phyloP scores from a whole-genome alignment of 2,797 vertebrate genomes.

The Aeoliscus strigatus region DNA sequence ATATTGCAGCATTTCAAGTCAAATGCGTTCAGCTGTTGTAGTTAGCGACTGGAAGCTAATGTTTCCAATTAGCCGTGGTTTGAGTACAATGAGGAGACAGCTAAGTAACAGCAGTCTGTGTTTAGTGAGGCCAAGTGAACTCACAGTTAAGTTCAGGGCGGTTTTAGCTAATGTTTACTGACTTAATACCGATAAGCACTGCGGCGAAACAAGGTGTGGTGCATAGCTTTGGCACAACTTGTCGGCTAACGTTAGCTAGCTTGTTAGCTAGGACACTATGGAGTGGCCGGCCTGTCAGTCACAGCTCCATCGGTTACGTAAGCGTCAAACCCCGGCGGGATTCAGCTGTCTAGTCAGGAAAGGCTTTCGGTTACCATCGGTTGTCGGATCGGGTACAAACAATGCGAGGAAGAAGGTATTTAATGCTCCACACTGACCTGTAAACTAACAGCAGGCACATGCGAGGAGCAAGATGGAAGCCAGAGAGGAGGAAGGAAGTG shows the following conservation, averaged over 20 bases:
- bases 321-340: constrained; percentile 16
- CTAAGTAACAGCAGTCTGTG: neutral
- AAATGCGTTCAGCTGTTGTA: neutral
- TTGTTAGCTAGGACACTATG: constrained; percentile 25
- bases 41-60: neutral
- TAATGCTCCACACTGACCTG: constrained; percentile 77
- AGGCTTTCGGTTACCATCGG: constrained; percentile 63
- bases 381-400: constrained; percentile 46
- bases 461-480: constrained; percentile 80
- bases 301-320: constrained; percentile 11
- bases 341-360: constrained; percentile 15
- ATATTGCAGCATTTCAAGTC: no score
- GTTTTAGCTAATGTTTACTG: neutral
- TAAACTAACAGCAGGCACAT: constrained; percentile 76
- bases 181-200: neutral
- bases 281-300: constrained; percentile 37
- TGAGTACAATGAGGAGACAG: no score
- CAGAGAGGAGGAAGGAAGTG: constrained; percentile 74
- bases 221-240: constrained; percentile 29
- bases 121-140: no score
- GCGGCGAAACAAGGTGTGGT: constrained; percentile 31
- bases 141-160: accelerated
- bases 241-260: constrained; percentile 48
- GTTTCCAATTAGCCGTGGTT: neutral
- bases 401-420: constrained; percentile 62